Conservation (phyloP, 2,113 vertebrate genomes). For the Galemys pyrenaicus region DNA sequence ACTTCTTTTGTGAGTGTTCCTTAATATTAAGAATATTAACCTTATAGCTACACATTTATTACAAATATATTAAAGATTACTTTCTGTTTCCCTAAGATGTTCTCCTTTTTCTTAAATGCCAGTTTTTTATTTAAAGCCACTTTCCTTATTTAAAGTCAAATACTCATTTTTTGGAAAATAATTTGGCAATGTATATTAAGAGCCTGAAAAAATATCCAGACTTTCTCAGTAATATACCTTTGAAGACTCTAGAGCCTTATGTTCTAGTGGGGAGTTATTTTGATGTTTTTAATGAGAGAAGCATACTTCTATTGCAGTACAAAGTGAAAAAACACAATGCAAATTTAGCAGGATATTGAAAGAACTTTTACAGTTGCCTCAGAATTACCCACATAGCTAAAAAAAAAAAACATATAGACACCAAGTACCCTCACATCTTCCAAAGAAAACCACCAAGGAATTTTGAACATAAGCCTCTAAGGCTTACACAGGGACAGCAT, state of each 20-base stretch:
- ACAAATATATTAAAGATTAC: background rate
- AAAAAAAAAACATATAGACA: background rate
- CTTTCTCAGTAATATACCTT: conserved; percentile 7
- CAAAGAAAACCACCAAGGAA: background rate
- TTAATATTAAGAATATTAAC: conserved; percentile 38
- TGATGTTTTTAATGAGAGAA: too few relatives aligned
- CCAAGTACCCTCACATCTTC: background rate
- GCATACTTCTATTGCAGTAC: background rate
- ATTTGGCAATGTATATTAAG: conserved; percentile 10
- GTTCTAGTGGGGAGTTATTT: background rate
- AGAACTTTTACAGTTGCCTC: background rate
- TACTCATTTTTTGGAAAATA: conserved; percentile 28
- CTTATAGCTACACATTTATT: background rate
- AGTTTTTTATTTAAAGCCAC: background rate
- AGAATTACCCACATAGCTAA: background rate
- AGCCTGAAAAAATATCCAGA: background rate
- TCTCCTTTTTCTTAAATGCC: background rate
- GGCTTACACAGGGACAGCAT: background rate
- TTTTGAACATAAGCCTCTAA: background rate
- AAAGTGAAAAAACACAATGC: conserved; percentile 11
- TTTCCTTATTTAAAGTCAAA: background rate
- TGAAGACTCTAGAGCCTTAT: background rate
- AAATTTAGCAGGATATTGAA: background rate
- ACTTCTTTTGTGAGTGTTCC: background rate
- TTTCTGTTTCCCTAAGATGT: conserved; percentile 19